Base-by-base conservation (phyloP, 2,113 vertebrate genomes). In the Nycticryphes semicollaris region DNA sequence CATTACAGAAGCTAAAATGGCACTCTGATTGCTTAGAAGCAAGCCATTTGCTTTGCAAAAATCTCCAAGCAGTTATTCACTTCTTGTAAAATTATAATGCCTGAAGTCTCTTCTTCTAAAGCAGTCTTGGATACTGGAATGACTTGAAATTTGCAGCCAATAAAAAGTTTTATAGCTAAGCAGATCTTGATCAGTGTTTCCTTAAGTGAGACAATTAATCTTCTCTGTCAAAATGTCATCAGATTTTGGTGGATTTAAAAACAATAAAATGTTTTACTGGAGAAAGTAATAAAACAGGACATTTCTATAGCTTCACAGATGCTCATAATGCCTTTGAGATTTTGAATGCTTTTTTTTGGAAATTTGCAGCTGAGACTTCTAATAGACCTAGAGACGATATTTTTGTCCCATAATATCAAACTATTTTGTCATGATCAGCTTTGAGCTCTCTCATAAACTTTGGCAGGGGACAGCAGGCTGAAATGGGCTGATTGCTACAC, bases 31-130 rank as follows among this genome's bases (percentile, higher is more conserved):
- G 91, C 87, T 95, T 75, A 91, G 80, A 91, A 92, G 39, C 17
- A 76, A 96, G 63, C 28, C 75, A 62, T 87, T 95, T 80, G 78
- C 83, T 94, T 89, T 94, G 54, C 77, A 85, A 87, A 94, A 79
- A 28, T 91, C 91, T 92, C 77, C 54, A 66, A 82, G 92, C 66
- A 85, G 77, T 94, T 97, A 85, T 28, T 94, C 81, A 69, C 80
- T 87, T 87, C 81, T 89, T 92, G 86, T 95, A 95, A 95, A 92
- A 92, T 85, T 73, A 30, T 80, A 94, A 75, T 67, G 92, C 89
- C 89, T 87, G 15, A 62, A 94, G 81, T 92, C 31, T 76, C 92
- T 68, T 28, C 87, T 75, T 68, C 73, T 89, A 41, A 76, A 84
- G 66, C 74, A 87, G 66, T 19, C 45, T 66, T 53, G 20, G 62